Conservation (phyloP, 2,888 invertebrate genomes). For the Tuta absoluta region DNA sequence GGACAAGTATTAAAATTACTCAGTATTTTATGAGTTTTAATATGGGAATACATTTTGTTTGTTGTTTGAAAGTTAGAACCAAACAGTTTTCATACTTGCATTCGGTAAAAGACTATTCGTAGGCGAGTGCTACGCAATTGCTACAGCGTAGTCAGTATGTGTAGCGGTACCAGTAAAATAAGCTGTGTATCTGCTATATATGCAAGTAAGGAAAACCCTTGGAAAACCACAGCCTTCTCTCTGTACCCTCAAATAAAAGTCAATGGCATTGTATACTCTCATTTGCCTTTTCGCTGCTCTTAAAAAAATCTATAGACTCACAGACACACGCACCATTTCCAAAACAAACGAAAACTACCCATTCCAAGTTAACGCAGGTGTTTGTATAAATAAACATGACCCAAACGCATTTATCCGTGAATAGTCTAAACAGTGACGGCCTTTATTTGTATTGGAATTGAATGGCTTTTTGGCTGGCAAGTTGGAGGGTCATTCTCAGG, state of each 20-base stretch:
- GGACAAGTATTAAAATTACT: too few relatives aligned
- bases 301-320: constrained; percentile 13
- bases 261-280: not conserved
- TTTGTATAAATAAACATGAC: constrained; percentile 27
- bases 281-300: not conserved
- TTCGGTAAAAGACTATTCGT: too few relatives aligned
- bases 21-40: too few relatives aligned
- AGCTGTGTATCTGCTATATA: too few relatives aligned
- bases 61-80: too few relatives aligned
- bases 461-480: constrained; percentile 4
- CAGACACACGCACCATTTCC: constrained; percentile 14
- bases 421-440: not conserved
- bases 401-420: constrained; percentile 10
- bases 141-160: too few relatives aligned
- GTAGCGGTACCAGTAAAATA: too few relatives aligned
- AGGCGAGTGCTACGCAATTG: too few relatives aligned
- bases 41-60: too few relatives aligned
- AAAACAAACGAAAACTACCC: constrained; percentile 22
- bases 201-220: too few relatives aligned
- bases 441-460: constrained; percentile 12
- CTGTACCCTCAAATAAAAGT: not conserved
- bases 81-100: too few relatives aligned
- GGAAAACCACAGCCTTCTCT: too few relatives aligned
- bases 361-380: constrained; percentile 23
- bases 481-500: constrained; percentile 19